Base-by-base conservation (phyloP, 2,797 vertebrate genomes). In the Gymnodraco acuticeps region DNA sequence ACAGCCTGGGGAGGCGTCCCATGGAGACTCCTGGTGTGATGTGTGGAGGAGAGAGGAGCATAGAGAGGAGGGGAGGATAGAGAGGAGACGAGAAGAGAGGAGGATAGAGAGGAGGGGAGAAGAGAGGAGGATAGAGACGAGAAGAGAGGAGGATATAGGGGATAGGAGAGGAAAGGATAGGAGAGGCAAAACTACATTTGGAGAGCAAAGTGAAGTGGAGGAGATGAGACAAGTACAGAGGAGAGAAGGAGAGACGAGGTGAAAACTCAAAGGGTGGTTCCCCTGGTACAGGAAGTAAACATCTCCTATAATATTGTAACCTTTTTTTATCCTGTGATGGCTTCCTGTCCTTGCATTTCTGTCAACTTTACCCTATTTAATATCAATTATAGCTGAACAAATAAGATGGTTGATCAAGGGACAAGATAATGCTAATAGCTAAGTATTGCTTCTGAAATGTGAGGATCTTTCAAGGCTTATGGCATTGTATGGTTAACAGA, bases 1-100 rank as follows among this genome's bases (percentile, higher is more conserved):
- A 80, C 61, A 81, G 75, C 78, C 74, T 63, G 63, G 50, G 70
- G 78, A 88, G 70, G 51, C 41, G 51, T 84, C 72, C 61, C 63
- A 73, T 43, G n/a, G 53, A 85, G 78, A 23, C 74, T 81, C 73
- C 72, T 66, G 71, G 64, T 80, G 69, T 42, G 81, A 63, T 31
- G 60, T 45, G 38, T 47, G 41, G 54, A 50, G 51, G 42, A 12
- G 31, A 43, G 59, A 53, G 17, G 53, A 60, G 27, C 58, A 14
- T 12, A 47, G 56, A 20, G 9, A 42, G 59, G 15, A 15, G 16
- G 12, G 14, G 27, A n/a, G 7, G 1, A 12, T 3, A 15, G 33
- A 12, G 4, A 15, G 33, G 38, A 52, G n/a, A 41, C 31, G 20
- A 20, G 38, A 54, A 12, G 27, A 27, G 14, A 15, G 16, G 11